These are phyloP conservation scores for Pseudocheirus occidentalis DNA, from an alignment of 2,797 vertebrate genomes.

Conservation along the genomic window DNA sequence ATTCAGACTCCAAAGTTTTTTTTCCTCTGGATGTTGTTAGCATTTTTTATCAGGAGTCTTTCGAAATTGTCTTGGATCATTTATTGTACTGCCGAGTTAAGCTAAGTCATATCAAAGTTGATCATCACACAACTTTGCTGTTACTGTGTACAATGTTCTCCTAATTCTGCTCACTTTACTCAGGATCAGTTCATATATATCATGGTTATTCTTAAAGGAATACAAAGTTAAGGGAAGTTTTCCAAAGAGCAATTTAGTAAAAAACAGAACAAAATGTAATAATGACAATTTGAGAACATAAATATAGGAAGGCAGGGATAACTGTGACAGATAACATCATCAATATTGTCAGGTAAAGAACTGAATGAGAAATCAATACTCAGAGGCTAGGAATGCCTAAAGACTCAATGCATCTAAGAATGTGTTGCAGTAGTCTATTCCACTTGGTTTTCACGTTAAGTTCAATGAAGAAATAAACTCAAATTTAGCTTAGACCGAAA, in stretches of 20 bases:
- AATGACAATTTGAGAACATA: conserved; percentile 40
- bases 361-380: conserved; percentile 25
- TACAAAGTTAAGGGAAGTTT: conserved; percentile 19
- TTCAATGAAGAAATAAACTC: not conserved
- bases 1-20: no score
- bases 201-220: conserved; percentile 19
- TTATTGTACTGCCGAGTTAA: no score
- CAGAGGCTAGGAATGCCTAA: not conserved
- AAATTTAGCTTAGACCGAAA: not conserved
- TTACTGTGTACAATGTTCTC: no score
- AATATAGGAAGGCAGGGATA: conserved; percentile 32
- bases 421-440: not conserved
- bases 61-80: no score
- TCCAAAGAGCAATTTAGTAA: conserved; percentile 13
- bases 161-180: no score
- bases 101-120: no score
- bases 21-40: no score
- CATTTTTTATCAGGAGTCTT: no score
- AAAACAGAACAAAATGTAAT: conserved; percentile 14
- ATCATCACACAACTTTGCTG: no score
- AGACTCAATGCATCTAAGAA: conserved; percentile 10
- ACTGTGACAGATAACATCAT: not conserved
- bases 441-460: not conserved
- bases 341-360: conserved; percentile 21
- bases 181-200: not conserved